Base-by-base conservation (phyloP, 2,888 invertebrate species). In the Shargacucullia verbasci region DNA sequence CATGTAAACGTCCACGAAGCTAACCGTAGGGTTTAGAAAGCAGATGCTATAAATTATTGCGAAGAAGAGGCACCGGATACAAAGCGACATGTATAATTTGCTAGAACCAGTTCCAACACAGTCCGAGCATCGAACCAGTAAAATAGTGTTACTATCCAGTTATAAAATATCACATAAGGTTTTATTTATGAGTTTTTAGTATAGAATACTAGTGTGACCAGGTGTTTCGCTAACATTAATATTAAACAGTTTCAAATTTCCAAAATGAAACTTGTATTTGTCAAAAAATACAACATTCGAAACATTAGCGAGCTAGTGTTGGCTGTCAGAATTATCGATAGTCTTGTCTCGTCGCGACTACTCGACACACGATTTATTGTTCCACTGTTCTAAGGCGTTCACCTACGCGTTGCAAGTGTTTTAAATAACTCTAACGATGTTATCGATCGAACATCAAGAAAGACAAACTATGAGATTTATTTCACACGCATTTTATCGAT, bases 1-100 rank as follows among this genome's bases (percentile, higher is more conserved):
- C 49, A 70, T 62, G 66, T 58, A 63, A 68, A 67, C 70, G 69
- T 75, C 66, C 72, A 59, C 65, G 67, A 59, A 67, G 74, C 73
- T 82, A 83, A 82, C 76, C 76, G 74, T 80, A 80, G 82, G 79
- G 80, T 83, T 85, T 89, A 88, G 89, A 89, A 89, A 89, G 86
- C 86, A 82, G 81, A 80, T 78, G 79, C 79, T 82, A 85, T 89
- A 89, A 90, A 88, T 89, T 87, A 89, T 86, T 81, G 76, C 81
- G 73, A 78, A 84, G 87, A 87, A 83, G 90, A 87, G 69, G 82
- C 86, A 83, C 82, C 85, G 82, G 84, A 82, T 83, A 81, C 83
- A 85, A 84, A 84, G 76, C 82, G 84, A 87, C 85, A 82, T 76
- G 83, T 82, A 84, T 87, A 87, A 89, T 89, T 89, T 87, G 79